phyloP scores from a whole-genome alignment of 2,888 invertebrate species.

The Caenorhabditis virilis region DNA sequence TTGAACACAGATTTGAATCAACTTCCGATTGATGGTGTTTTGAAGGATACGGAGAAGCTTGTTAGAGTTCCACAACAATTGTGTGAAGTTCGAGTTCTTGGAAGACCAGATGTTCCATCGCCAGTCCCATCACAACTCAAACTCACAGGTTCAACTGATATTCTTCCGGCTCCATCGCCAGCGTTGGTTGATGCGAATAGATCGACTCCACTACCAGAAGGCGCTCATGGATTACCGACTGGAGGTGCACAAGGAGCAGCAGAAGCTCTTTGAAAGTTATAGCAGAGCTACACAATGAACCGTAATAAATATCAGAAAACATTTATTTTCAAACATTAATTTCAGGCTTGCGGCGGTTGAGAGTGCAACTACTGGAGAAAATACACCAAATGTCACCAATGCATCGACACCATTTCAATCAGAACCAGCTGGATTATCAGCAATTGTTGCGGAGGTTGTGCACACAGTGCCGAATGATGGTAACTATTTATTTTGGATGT shows the following conservation, averaged over 20 bases:
- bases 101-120: constrained; percentile 33
- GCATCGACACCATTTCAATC: constrained; percentile 85
- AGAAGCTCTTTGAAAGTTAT: too few species aligned
- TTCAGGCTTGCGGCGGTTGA: constrained; percentile 76
- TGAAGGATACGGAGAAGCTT: constrained; percentile 86
- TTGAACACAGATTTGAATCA: constrained; percentile 71
- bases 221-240: too few species aligned
- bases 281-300: constrained; percentile 73
- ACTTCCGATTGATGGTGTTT: constrained; percentile 82
- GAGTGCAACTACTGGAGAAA: constrained; percentile 56
- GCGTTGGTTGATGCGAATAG: too few species aligned
- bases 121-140: constrained; percentile 44
- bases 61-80: constrained; percentile 77
- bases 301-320: too few species aligned
- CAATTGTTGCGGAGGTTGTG: too few species aligned
- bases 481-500: too few species aligned
- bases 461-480: too few species aligned
- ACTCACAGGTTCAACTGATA: constrained; percentile 23
- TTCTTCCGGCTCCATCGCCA: constrained; percentile 17
- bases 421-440: constrained; percentile 84
- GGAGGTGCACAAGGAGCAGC: too few species aligned
- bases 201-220: too few species aligned
- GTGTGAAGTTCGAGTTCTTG: constrained; percentile 71
- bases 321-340: constrained; percentile 86
- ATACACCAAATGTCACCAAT: too few species aligned